phyloP scores from a whole-genome alignment of 2,113 vertebrate genomes.

The Nesoenas mayeri region DNA sequence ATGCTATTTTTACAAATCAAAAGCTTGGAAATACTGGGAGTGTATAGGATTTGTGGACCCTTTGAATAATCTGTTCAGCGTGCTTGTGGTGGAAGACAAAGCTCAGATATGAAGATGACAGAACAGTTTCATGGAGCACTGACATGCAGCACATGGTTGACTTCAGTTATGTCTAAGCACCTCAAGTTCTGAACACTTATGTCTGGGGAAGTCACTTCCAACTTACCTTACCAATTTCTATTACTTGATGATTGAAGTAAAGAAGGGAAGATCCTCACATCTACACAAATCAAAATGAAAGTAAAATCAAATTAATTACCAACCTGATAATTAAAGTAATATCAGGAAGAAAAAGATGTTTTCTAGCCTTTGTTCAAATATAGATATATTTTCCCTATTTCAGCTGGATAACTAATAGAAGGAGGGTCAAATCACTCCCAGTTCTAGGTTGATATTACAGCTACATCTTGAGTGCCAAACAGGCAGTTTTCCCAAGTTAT shows the following conservation, averaged over 20 bases:
- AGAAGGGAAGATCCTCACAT: background rate
- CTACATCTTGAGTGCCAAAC: background rate
- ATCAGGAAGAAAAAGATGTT: background rate
- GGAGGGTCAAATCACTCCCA: background rate
- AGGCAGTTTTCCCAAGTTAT: background rate
- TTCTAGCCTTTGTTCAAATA: background rate
- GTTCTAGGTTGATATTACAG: background rate
- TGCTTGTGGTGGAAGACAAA: background rate
- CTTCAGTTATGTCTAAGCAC: background rate
- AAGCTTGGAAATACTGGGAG: background rate
- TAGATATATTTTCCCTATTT: background rate
- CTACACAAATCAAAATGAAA: background rate
- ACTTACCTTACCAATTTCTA: background rate
- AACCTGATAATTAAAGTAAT: background rate
- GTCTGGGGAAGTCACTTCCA: background rate
- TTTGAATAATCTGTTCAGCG: background rate
- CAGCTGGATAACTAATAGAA: background rate
- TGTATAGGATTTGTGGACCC: background rate
- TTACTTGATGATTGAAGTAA: background rate
- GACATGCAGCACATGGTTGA: background rate
- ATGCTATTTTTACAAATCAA: background rate
- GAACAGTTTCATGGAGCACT: background rate
- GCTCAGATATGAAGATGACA: background rate
- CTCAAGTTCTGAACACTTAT: background rate
- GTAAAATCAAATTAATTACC: background rate